Conservation (phyloP, 2,113 vertebrate species). For the Colaptes auratus region DNA sequence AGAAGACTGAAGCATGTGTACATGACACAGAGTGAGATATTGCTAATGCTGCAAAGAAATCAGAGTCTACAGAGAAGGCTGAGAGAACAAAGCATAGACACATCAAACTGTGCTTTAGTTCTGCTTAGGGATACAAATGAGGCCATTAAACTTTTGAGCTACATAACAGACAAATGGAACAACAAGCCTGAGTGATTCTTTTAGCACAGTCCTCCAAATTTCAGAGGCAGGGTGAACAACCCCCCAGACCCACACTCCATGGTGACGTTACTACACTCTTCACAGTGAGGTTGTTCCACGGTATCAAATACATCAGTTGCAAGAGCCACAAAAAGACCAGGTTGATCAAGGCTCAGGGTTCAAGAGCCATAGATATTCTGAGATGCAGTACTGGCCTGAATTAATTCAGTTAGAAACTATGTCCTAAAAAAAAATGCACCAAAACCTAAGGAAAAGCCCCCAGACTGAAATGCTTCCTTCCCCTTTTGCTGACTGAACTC, state of each 20-base stretch:
- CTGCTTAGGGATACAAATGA: neutral
- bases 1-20: neutral
- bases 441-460: no score
- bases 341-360: neutral
- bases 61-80: neutral
- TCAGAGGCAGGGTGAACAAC: neutral
- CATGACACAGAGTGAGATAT: rapidly evolving
- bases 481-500: neutral
- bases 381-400: neutral
- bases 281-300: neutral
- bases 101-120: neutral
- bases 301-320: neutral
- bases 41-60: neutral
- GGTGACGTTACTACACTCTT: neutral
- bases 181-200: no score
- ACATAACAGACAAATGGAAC: neutral
- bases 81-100: neutral
- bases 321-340: rapidly evolving
- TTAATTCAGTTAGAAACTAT: neutral
- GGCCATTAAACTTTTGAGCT: neutral
- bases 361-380: neutral
- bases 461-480: neutral
- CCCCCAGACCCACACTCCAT: neutral
- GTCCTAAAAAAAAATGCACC: neutral
- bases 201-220: neutral